phyloP scores from a whole-genome alignment of 2,113 vertebrate species.

The Podarcis cretensis region DNA sequence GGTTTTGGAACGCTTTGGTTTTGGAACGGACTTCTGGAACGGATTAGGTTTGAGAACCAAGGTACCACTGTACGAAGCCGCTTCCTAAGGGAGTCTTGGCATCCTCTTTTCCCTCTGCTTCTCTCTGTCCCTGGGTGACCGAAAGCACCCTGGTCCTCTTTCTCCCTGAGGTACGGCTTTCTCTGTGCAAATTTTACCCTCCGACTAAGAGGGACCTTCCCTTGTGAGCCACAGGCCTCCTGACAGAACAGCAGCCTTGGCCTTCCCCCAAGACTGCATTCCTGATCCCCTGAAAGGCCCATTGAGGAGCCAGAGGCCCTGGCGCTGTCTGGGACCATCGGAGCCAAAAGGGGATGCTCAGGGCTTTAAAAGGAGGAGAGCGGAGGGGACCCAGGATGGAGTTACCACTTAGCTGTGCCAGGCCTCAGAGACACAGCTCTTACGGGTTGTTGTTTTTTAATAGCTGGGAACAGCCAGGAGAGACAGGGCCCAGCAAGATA shows the following conservation, averaged over 20 bases:
- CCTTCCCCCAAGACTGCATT: background rate
- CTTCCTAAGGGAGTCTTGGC: no score
- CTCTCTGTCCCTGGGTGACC: background rate
- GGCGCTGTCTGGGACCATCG: background rate
- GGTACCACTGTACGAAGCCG: no score
- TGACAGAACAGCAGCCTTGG: conserved; percentile 16
- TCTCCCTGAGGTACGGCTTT: no score
- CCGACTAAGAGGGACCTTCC: background rate
- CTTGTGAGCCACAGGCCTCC: background rate
- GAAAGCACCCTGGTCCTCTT: no score
- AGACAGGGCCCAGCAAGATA: background rate
- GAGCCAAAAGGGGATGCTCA: background rate
- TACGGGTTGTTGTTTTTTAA: no score
- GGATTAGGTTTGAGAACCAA: no score
- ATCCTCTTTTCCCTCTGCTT: no score
- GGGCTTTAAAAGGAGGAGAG: no score
- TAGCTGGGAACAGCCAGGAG: no score
- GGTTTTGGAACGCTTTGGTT: no score
- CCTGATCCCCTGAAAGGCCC: background rate
- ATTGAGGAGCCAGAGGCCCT: background rate
- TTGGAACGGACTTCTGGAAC: no score
- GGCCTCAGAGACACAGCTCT: background rate
- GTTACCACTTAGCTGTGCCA: background rate
- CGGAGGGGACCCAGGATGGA: background rate
- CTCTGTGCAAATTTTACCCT: background rate